phyloP scores from a whole-genome alignment of 2,888 invertebrate species.

The Imbricaverruca yamaguchii region DNA sequence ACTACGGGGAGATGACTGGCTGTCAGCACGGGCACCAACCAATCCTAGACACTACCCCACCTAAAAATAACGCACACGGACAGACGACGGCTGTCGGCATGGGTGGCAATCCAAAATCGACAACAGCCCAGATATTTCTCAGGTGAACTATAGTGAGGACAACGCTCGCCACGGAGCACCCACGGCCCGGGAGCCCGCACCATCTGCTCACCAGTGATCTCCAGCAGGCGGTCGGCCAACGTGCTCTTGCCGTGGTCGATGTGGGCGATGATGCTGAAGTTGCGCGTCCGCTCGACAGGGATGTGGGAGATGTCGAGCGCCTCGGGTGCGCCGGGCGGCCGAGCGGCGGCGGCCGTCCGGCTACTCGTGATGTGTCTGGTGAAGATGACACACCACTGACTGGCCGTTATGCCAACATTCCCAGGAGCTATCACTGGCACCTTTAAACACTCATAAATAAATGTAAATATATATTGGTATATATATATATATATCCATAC shows the following conservation, averaged over 20 bases:
- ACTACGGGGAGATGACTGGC: too few species aligned
- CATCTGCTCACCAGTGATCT: conserved; percentile 61
- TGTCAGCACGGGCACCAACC: too few species aligned
- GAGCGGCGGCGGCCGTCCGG: not conserved
- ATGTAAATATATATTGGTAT: too few species aligned
- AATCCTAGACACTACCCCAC: too few species aligned
- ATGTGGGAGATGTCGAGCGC: conserved; percentile 37
- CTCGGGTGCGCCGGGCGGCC: conserved; percentile 22
- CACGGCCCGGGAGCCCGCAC: too few species aligned
- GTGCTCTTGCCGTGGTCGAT: conserved; percentile 99
- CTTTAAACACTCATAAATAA: not conserved
- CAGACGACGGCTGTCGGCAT: too few species aligned
- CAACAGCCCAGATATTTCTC: too few species aligned
- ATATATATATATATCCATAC: too few species aligned
- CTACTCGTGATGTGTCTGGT: not conserved
- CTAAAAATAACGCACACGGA: too few species aligned
- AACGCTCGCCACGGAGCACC: too few species aligned
- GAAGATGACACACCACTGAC: not conserved
- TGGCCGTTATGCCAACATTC: not conserved
- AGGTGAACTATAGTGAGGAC: too few species aligned
- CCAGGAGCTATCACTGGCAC: not conserved
- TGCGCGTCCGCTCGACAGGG: conserved; percentile 57
- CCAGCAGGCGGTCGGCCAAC: conserved; percentile 86
- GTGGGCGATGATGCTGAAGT: conserved; percentile 98
- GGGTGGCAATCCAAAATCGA: too few species aligned